These are phyloP conservation scores for Pseudococcus jackbeardsleyi DNA, from an alignment of 2,888 invertebrate species.

Conservation along the genomic window DNA sequence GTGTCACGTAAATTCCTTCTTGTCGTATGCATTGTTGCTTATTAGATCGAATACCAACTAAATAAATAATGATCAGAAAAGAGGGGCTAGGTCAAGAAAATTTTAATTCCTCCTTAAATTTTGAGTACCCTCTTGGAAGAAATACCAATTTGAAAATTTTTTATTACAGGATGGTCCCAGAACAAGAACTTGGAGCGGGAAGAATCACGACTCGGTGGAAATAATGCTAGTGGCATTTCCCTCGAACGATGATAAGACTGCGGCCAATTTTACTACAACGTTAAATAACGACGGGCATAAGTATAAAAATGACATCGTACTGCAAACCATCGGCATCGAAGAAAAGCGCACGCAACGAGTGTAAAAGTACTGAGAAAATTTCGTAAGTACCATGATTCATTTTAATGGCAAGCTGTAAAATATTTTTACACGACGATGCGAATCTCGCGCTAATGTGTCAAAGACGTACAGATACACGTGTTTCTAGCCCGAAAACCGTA, in stretches of 20 bases:
- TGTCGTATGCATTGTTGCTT: not conserved
- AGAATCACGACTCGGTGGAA: slow-evolving; percentile 68
- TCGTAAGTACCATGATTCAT: slow-evolving; percentile 15
- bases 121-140: not conserved
- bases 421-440: slow-evolving; percentile 3
- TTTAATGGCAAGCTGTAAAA: slow-evolving; percentile 7
- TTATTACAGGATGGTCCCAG: slow-evolving; percentile 45
- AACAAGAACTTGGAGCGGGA: slow-evolving; percentile 52
- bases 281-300: slow-evolving; percentile 26
- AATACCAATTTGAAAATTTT: not conserved
- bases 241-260: slow-evolving; percentile 67
- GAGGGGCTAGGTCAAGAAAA: too few species aligned
- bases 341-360: slow-evolving; percentile 59
- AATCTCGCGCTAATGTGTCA: not conserved
- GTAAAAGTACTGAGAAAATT: not conserved
- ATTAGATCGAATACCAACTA: not conserved
- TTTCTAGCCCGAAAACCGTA: not conserved
- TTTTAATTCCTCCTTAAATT: too few species aligned
- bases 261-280: slow-evolving; percentile 56
- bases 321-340: slow-evolving; percentile 25
- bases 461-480: not conserved
- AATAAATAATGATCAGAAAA: not conserved
- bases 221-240: slow-evolving; percentile 68
- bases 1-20: not conserved
- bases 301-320: slow-evolving; percentile 45